Percentiles rank a stretch among this genome's conserved stretches.
Conservation (phyloP, 1,140 invertebrate genomes). For the Lithobius niger region DNA sequence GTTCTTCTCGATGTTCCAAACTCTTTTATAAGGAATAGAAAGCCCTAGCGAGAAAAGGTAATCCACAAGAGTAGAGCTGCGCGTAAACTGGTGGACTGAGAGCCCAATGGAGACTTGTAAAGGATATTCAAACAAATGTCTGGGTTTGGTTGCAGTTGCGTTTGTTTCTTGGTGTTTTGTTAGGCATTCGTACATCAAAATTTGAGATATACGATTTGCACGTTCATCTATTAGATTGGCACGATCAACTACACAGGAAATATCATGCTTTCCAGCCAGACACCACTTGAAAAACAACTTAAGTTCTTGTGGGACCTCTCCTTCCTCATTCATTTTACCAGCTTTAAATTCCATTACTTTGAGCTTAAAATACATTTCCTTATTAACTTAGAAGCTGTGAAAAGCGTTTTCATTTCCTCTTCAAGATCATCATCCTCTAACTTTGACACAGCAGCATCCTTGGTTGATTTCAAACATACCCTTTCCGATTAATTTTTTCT, state of each 20-base stretch:
- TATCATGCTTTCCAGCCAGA: neutral
- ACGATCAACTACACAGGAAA: neutral
- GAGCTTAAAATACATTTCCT: neutral
- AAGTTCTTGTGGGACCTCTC: neutral
- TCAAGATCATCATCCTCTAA: neutral
- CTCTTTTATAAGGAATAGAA: slow-evolving; percentile 11
- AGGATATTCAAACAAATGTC: neutral
- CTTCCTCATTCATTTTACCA: neutral
- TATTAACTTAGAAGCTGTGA: neutral
- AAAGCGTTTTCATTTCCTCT: no score
- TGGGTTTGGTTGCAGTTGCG: no score
- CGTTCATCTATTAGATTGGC: neutral
- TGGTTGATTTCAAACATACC: neutral
- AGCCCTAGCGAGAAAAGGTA: slow-evolving; percentile 3
- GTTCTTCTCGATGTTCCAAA: slow-evolving; percentile 7
- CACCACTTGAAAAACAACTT: neutral
- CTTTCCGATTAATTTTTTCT: neutral
- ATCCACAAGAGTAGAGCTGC: slow-evolving; percentile 7
- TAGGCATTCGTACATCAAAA: neutral
- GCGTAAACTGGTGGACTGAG: slow-evolving; percentile 6
- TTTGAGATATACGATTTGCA: neutral
- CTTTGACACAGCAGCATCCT: neutral
- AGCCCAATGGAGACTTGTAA: slow-evolving; percentile 12
- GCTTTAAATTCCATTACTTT: neutral
- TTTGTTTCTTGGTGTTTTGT: neutral